Percentiles rank a stretch among this genome's conserved stretches.
These are phyloP conservation scores for Mercenaria mercenaria DNA, from an alignment of 1,140 invertebrate genomes.

Conservation along the genomic window DNA sequence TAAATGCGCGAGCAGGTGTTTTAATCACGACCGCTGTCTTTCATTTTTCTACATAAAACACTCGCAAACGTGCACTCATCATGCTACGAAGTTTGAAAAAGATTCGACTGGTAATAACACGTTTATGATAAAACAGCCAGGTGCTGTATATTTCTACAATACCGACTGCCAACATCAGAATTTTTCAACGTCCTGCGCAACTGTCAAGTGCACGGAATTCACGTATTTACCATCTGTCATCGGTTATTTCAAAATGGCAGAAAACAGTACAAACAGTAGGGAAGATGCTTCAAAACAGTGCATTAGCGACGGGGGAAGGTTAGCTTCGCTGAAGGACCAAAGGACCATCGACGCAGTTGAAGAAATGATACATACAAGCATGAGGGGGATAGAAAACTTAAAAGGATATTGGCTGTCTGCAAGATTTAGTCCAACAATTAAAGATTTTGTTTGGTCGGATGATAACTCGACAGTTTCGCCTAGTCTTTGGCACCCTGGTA, in stretches of 20 bases:
- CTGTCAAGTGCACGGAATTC: neutral
- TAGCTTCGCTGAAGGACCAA: neutral
- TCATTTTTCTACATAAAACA: neutral
- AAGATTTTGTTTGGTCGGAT: neutral
- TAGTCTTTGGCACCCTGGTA: neutral
- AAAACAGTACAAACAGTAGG: neutral
- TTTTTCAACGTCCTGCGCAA: neutral
- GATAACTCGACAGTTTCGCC: neutral
- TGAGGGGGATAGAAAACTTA: neutral
- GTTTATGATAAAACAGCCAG: neutral
- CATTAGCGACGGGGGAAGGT: neutral
- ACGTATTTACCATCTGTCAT: neutral
- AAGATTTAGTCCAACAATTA: neutral
- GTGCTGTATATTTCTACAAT: neutral
- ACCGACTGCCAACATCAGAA: neutral
- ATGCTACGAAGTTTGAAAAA: neutral
- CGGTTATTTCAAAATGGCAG: neutral
- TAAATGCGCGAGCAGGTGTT: neutral
- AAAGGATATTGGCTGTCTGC: neutral
- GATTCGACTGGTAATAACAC: neutral
- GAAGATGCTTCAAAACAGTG: neutral
- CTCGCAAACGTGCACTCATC: neutral
- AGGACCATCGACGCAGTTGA: neutral
- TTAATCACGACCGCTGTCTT: neutral
- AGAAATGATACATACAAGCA: neutral